Base-by-base conservation (phyloP, 2,113 vertebrate species). In the Ibidorhyncha struthersii region DNA sequence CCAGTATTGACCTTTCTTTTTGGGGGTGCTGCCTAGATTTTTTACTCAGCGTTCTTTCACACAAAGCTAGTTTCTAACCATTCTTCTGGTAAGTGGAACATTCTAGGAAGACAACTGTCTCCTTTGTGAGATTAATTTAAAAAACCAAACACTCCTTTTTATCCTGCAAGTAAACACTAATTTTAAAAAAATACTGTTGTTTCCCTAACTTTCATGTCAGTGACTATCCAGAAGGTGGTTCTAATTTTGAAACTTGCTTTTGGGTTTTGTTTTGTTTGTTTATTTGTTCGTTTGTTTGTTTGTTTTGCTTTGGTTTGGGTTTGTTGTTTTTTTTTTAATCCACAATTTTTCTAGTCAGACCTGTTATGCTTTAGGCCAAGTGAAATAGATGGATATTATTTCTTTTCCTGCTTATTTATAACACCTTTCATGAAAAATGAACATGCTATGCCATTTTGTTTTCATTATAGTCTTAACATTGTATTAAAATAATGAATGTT, bases 401-500 rank as follows among this genome's bases (percentile, higher is more conserved):
- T 87, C 19, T 27, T 63, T 94, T 50, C 16, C 50, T 49, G 36
- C n/a, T 95, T 95, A 89, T 89, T 78, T 96, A 30, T 90, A 96
- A 86, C 12, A 9, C 3, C 10, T 86, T 26, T 95, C 40, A 90
- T 49, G 66, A 96, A 84, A 93, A 96, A 95, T 86, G 43, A 94
- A 88, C 36, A 65, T 38, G 13, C 26, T 86, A 61, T 81, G 32
- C 15, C 36, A 76, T 95, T 96, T 90, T 94, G 43, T 91, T 94
- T 70, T 95, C 71, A 93, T 95, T 93, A 76, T 14, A 32, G 3
- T 94, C 52, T 43, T 89, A 76, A 77, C 41, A 72, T 65, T 96
- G 29, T 93, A 91, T 82, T 74, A 85, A 97, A 97, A 97, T 90
- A 97, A 96, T 79, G 26, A 93, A 72, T 7, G 3, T 15, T 88